A percentile compares a stretch with the other conserved stretches of the same genome.
Evolutionary conservation across 2,797 vertebrate genomes (phyloP).

Genomic region (Chlorospingus flavigularis): DNA sequence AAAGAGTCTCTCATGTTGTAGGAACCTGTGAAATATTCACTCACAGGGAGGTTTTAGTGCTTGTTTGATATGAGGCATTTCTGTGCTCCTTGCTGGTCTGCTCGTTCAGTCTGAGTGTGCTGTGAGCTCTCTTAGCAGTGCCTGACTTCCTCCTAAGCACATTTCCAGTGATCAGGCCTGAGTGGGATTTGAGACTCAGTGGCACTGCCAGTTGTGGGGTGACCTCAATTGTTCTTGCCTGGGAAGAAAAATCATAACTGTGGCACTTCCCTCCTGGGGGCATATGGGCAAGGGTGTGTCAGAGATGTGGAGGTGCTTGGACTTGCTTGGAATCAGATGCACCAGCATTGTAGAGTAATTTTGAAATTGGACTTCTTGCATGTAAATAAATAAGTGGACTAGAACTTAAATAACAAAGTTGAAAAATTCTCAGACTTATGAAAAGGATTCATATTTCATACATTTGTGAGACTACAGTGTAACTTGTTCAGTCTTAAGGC

Average conservation of each 20-base stretch:
- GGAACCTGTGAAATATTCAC: neutral
- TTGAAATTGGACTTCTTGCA: neutral
- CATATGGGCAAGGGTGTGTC: neutral
- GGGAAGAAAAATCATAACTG: neutral
- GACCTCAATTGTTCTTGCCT: neutral
- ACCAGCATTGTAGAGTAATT: neutral
- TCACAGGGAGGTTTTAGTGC: neutral
- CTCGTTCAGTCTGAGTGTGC: neutral
- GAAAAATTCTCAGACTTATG: neutral
- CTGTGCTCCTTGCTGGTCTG: neutral
- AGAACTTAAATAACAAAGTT: neutral
- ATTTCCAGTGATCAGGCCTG: neutral
- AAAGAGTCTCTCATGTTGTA: neutral
- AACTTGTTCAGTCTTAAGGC: neutral
- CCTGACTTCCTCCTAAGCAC: neutral
- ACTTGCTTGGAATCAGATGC: neutral
- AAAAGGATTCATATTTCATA: neutral
- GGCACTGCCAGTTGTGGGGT: neutral
- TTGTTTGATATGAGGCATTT: neutral
- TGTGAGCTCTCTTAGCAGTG: neutral
- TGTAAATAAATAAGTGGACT: neutral
- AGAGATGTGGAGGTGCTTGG: neutral
- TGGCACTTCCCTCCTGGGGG: neutral
- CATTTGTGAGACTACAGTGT: neutral
- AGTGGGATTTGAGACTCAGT: fast-evolving